Base-by-base conservation (phyloP, 2,888 invertebrate species). In the Alentia gelatinosa region DNA sequence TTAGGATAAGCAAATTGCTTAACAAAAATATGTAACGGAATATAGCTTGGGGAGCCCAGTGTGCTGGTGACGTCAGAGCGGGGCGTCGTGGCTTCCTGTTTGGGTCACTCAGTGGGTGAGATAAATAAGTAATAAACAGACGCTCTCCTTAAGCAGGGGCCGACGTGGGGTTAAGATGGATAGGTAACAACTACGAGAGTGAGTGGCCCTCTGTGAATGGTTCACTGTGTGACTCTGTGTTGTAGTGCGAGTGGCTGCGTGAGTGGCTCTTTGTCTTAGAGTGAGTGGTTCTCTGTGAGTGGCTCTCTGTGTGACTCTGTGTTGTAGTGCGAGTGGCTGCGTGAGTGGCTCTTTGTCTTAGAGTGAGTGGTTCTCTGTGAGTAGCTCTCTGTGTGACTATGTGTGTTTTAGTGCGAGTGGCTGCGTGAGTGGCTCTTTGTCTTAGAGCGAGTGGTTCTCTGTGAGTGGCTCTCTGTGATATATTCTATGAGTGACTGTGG, bases 91-190 rank as follows among this genome's bases (percentile, higher is more conserved):
- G 68, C 68, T 68, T 68, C 68, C 68, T 68, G 68, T 68, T 68
- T 68, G 30, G 56, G 68, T 68, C 68, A 68, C 68, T 68, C 68
- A 68, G 12, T 9, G 68, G 30, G 30, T 26, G 30, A 68, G 68
- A 68, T 68, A 68, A 68, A 68, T 68, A 68, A 30, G 68, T 68
- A 68, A 68, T 68, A 68, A 68, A 68, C 33, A 68, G 68, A 12
- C 33, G 23, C 68, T 68, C 12, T 26, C 23, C n/a, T 68, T 56
- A 68, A 68, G 68, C 68, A 68, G 68, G 63, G 68, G 68, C 26
- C n/a, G 68, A 68, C 68, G 30, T 30, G 68, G 68, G 68, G 68
- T 68, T 30, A 68, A 68, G 68, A 68, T 68, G 30, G 68, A 68
- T 68, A 68, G 68, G 68, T 68, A 68, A 68, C 68, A 68, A 68